These are phyloP conservation scores for Acanthurus leucopareius DNA, from an alignment of 2,797 vertebrate species.

Conservation along the genomic window DNA sequence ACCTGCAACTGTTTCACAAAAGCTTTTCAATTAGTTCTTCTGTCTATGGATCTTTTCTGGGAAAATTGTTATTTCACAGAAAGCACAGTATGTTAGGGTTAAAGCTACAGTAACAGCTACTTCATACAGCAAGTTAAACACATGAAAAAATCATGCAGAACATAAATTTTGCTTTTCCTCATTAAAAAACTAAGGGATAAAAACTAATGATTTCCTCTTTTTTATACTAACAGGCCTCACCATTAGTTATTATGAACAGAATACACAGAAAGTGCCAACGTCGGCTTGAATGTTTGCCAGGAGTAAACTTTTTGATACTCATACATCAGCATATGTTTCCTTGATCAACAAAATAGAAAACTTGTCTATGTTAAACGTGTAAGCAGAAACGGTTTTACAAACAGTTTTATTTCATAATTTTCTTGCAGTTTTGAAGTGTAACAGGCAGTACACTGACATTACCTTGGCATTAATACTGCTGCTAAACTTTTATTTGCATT, in stretches of 20 bases:
- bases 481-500: neutral
- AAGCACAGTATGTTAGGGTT: neutral
- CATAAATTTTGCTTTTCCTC: neutral
- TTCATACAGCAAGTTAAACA: neutral
- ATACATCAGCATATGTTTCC: constrained; percentile 10
- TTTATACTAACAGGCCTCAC: neutral
- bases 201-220: neutral
- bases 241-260: neutral
- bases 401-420: neutral
- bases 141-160: constrained; percentile 6
- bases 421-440: too few relatives aligned
- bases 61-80: neutral
- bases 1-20: neutral
- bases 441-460: too few relatives aligned
- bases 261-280: neutral
- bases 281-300: constrained; percentile 5
- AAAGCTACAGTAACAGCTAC: neutral
- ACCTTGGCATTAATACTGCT: neutral
- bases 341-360: constrained; percentile 18
- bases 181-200: neutral
- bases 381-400: neutral
- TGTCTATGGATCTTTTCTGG: neutral
- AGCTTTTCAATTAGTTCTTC: neutral
- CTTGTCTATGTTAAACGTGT: neutral
- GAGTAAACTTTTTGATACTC: constrained; percentile 1